Base-by-base conservation (phyloP, 2,888 invertebrate species). In the Perizoma affinitatum region DNA sequence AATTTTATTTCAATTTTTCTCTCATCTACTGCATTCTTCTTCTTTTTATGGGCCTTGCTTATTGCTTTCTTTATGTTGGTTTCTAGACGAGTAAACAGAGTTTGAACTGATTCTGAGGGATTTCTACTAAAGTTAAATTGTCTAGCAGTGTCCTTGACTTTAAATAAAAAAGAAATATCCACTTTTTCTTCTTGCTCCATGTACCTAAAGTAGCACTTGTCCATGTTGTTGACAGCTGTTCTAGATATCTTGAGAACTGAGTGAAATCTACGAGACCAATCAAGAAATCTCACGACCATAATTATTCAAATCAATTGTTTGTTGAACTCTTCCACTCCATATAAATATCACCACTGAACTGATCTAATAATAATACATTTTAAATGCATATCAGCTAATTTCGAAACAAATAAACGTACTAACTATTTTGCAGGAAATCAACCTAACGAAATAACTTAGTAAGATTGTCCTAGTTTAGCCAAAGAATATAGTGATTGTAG, bases 71-170 rank as follows among this genome's bases (percentile, higher is more conserved):
- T 93, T n/a, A 97, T 86, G 81, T 96, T 97, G 0, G 86, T 82
- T 49, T 93, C 89, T 46, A 97, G 93, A 65, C 96, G 92, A 3
- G 76, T 78, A 35, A 95, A 81, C 65, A 96, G 94, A 50, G 80
- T 85, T 40, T 93, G 87, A 8, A 96, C 85, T 43, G 84, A 92
- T 87, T 97, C 97, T 11, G 90, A 76, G 5, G 94, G 80, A 53
- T 93, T 93, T 64, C 97, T 91, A 59, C 93, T 93, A 69, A 97
- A 95, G 86, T 96, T 96, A 73, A 96, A 97, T 66, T 95, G 94
- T 61, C 96, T 90, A 61, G 76, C 49, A 10, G 79, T 70, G 40
- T 88, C 85, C 68, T 87, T 89, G n/a, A 89, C 62, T 69, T 83
- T 81, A 22, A 82, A 77, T 11, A 89, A 66, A 73, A 91, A 89